A percentile compares a stretch with the other conserved stretches of the same genome.
Evolutionary conservation across 2,888 invertebrate species (phyloP).

Genomic region (Xestia ashworthii): DNA sequence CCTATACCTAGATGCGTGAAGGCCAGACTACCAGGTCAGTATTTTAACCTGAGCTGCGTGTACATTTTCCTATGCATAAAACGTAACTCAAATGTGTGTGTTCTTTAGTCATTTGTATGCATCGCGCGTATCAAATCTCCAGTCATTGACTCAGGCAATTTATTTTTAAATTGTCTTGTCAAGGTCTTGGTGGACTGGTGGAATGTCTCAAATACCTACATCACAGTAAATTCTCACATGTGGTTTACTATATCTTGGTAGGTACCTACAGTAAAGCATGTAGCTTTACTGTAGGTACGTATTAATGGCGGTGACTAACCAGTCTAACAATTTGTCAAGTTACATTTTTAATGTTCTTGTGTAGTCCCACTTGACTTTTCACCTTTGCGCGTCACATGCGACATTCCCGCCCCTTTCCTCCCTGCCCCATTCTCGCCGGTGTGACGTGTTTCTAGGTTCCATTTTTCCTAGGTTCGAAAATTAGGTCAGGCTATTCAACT

Average conservation of each 20-base stretch:
- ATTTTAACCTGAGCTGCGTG: background rate
- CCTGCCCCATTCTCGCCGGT: conserved; percentile 37
- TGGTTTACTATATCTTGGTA: conserved; percentile 4
- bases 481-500: conserved; percentile 58
- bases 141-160: conserved; percentile 64
- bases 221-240: conserved; percentile 23
- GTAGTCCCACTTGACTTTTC: conserved; percentile 64
- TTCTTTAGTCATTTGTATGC: conserved; percentile 59
- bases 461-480: conserved; percentile 58
- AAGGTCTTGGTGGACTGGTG: conserved; percentile 58
- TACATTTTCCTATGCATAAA: conserved; percentile 1
- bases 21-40: conserved; percentile 91
- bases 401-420: conserved; percentile 46
- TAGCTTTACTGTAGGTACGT: background rate
- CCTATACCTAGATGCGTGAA: conserved; percentile 92
- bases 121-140: conserved; percentile 54
- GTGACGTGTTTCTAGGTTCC: conserved; percentile 66
- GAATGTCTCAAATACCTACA: conserved; percentile 36
- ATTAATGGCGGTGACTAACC: conserved; percentile 12
- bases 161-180: conserved; percentile 65
- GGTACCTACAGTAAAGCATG: background rate
- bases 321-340: conserved; percentile 38
- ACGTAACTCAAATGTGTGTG: conserved; percentile 18
- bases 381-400: conserved; percentile 57
- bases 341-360: conserved; percentile 33